These are phyloP conservation scores for Setipinna tenuifilis DNA, from an alignment of 2,797 vertebrate genomes.

Conservation along the genomic window DNA sequence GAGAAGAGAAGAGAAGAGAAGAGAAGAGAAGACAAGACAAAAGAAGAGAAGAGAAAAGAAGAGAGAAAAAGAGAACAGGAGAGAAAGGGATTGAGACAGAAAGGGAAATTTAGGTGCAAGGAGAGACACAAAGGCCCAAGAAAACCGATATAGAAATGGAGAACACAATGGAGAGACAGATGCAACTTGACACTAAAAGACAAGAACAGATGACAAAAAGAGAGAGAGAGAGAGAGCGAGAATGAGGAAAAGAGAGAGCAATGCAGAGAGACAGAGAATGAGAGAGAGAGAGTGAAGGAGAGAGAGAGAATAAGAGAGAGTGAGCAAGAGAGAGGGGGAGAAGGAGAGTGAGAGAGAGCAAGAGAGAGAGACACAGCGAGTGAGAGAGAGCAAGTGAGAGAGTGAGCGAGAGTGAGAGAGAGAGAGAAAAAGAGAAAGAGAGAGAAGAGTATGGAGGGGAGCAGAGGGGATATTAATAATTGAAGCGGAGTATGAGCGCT, in stretches of 20 bases:
- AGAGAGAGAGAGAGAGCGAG: neutral
- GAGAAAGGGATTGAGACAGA: too few relatives aligned
- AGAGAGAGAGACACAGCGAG: conserved; percentile 26
- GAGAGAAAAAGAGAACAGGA: too few relatives aligned
- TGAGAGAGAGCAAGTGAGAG: too few relatives aligned
- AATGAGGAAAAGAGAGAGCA: neutral
- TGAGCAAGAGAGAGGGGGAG: neutral
- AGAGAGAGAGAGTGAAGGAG: neutral
- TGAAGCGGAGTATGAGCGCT: conserved; percentile 22
- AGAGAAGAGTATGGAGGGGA: neutral
- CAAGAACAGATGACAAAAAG: neutral
- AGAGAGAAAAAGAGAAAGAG: neutral
- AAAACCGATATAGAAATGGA: neutral
- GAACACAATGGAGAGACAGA: neutral
- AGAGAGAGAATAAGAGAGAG: neutral
- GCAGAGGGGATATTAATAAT: conserved; percentile 31
- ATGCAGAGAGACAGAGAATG: neutral
- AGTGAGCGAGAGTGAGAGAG: neutral
- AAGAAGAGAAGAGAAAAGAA: too few relatives aligned
- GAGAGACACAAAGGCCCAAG: neutral
- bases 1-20: conserved; percentile 4
- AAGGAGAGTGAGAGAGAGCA: neutral
- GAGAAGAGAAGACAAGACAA: neutral
- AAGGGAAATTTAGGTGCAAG: too few relatives aligned
- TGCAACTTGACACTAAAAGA: conserved; percentile 10